Base-by-base conservation (phyloP, 2,797 vertebrate genomes). In the Thaleichthys pacificus region DNA sequence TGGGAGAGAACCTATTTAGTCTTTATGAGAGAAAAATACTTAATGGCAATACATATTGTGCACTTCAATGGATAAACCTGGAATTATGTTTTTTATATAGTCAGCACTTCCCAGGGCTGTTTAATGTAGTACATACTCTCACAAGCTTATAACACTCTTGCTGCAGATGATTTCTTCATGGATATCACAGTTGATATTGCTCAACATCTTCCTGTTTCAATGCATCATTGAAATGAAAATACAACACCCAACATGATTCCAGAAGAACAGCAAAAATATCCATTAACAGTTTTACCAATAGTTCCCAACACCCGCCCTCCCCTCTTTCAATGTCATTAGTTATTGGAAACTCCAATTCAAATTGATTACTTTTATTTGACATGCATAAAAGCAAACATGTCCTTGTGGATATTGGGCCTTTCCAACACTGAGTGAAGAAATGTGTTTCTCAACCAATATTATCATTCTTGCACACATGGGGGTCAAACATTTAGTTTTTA, bases 171-270 rank as follows among this genome's bases (percentile, higher is more conserved):
- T 89, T 85, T 93, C 93, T 92, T 87, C 84, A 87, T 90, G 88
- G 88, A 91, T 78, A 89, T 80, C 83, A 86, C 70, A 76, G 85
- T 84, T 87, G 73, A 69, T 60, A 80, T 94, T 93, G 89, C 89
- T 89, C 90, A 93, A 92, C 71, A 88, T 89, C 88, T 89, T 90
- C 89, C 87, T 90, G 87, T 89, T 92, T 89, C 89, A 90, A 88
- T 88, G 88, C 87, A 89, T 84, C 78, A 82, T 81, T 80, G 76
- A 80, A 71, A 72, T 77, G 84, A 88, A 84, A 90, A 83, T 86
- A 87, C 84, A 87, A 87, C 91, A 81, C 88, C 89, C 85, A 87
- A 79, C 78, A 80, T 81, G 67, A 83, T 65, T 65, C 68, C 15
- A 69, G 51, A 54, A 66, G 5, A 67, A 54, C 24, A n/a, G 15